Evolutionary conservation across 2,797 vertebrate species (phyloP).

Genomic region (Heliangelus exortis): DNA sequence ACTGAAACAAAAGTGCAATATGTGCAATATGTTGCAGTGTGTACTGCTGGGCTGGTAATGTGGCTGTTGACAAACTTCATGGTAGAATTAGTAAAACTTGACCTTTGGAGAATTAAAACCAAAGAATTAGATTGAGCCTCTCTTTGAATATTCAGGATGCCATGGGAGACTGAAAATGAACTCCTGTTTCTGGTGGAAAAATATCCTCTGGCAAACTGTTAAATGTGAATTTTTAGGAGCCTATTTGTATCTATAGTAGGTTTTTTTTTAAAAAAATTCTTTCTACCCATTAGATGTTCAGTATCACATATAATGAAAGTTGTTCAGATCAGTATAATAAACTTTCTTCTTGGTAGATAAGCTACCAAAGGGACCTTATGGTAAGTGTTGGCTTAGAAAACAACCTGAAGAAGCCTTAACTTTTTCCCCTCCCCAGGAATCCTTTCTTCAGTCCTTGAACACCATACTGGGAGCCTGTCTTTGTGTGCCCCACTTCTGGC

Average conservation of each 20-base stretch:
- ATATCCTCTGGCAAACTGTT: background rate
- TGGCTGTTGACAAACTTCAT: background rate
- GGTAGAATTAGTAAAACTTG: background rate
- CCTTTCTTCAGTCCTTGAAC: background rate
- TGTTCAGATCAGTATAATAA: background rate
- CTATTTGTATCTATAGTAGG: background rate
- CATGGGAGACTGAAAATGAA: background rate
- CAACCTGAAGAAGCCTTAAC: background rate
- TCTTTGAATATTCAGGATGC: background rate
- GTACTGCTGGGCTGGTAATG: background rate
- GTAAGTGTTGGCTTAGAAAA: background rate
- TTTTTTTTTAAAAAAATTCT: background rate
- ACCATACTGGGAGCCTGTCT: background rate
- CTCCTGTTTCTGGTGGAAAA: background rate
- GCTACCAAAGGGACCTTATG: background rate
- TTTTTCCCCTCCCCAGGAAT: background rate
- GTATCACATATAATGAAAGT: background rate
- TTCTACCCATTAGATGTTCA: background rate
- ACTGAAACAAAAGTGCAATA: background rate
- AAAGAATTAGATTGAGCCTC: background rate
- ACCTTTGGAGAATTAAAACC: background rate
- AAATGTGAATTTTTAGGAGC: background rate
- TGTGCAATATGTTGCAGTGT: background rate
- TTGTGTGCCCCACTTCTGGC: background rate
- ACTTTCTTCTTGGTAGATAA: background rate